Conservation (phyloP, 1,140 invertebrate species). For the Listronotus oregonensis region DNA sequence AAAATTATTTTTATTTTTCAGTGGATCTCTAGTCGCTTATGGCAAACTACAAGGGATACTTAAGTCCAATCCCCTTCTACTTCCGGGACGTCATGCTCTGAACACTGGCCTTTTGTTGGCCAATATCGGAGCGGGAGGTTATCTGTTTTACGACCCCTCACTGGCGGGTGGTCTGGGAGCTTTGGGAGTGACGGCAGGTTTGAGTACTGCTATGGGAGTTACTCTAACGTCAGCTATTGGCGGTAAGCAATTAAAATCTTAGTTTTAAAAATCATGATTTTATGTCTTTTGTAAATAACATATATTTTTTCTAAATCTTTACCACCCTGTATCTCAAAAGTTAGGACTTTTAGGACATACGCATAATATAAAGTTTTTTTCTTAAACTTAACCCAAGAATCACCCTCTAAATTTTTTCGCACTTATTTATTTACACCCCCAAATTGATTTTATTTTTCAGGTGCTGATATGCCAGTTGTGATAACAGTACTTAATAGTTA, state of each 20-base stretch:
- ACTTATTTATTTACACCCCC: too few species aligned
- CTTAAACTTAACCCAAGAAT: too few species aligned
- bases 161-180: conserved; percentile 69
- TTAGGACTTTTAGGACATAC: too few species aligned
- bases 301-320: too few species aligned
- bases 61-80: conserved; percentile 76
- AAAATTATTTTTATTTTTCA: conserved; percentile 49
- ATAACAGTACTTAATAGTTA: conserved; percentile 90
- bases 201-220: conserved; percentile 80
- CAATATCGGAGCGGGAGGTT: conserved; percentile 74
- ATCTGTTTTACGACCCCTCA: conserved; percentile 69
- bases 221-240: conserved; percentile 89
- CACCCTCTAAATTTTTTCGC: too few species aligned
- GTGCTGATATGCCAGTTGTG: conserved; percentile 92
- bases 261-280: too few species aligned
- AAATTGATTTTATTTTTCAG: too few species aligned
- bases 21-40: conserved; percentile 87
- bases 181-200: conserved; percentile 73
- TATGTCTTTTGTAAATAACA: too few species aligned
- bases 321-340: too few species aligned
- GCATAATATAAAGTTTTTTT: too few species aligned
- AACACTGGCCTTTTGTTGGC: conserved; percentile 72
- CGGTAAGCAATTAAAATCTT: conserved; percentile 59
- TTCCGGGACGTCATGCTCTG: conserved; percentile 82
- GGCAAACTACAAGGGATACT: conserved; percentile 87